phyloP scores from a whole-genome alignment of 2,113 vertebrate genomes.

The Megalops atlanticus region DNA sequence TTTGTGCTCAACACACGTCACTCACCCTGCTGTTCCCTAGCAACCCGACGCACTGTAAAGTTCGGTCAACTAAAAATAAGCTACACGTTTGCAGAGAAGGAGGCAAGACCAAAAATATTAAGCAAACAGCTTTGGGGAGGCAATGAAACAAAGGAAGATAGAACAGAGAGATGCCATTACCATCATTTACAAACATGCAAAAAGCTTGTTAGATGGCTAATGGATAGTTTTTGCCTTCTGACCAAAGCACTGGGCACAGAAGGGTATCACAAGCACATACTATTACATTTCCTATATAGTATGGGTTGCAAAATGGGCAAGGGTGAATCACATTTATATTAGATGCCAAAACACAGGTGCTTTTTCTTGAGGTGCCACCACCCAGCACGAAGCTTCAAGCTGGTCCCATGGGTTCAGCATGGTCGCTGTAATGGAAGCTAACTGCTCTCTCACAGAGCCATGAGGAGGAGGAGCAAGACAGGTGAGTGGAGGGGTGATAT shows the following conservation, averaged over 20 bases:
- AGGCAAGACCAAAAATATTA: slow-evolving; percentile 47
- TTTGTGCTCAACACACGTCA: slow-evolving; percentile 57
- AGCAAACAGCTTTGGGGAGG: slow-evolving; percentile 41
- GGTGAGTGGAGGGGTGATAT: no score
- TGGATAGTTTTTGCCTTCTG: background rate
- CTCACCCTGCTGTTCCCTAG: slow-evolving; percentile 62
- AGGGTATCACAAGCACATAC: no score
- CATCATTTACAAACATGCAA: background rate
- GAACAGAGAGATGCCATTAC: background rate
- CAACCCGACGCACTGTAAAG: slow-evolving; percentile 68
- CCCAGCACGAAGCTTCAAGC: background rate
- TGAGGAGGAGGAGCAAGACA: background rate
- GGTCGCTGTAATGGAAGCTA: background rate
- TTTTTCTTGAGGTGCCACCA: background rate
- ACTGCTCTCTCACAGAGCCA: background rate
- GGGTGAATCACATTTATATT: background rate
- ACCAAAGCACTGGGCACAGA: no score
- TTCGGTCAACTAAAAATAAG: slow-evolving; percentile 71
- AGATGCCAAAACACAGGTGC: background rate
- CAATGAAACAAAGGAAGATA: slow-evolving; percentile 13
- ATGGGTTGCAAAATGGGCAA: background rate
- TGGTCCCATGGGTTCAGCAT: background rate
- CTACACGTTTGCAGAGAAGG: slow-evolving; percentile 57
- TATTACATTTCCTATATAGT: no score
- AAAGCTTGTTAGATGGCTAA: background rate